Percentiles rank a stretch among this genome's conserved stretches.
These are phyloP conservation scores for Numenius phaeopus DNA, from an alignment of 2,797 vertebrate genomes.

Conservation along the genomic window DNA sequence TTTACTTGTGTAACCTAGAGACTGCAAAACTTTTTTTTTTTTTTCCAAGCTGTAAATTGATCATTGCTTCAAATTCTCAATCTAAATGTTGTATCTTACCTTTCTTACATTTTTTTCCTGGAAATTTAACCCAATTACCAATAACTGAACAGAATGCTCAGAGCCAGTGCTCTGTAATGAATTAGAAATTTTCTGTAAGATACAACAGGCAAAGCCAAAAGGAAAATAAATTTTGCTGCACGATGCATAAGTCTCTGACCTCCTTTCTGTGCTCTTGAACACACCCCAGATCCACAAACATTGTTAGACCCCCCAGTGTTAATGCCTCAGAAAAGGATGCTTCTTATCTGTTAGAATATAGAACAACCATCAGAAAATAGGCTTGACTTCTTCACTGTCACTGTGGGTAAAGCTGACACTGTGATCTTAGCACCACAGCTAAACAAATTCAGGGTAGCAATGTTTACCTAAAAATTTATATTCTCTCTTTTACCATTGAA, in stretches of 20 bases:
- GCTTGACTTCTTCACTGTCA: not conserved
- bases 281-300: not conserved
- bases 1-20: not conserved
- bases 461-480: slow-evolving; percentile 73
- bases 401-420: not conserved
- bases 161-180: not conserved
- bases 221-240: not conserved
- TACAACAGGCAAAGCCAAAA: not conserved
- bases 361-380: not conserved
- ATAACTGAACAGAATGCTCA: not conserved
- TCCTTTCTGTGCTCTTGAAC: not conserved
- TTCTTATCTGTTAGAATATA: not conserved
- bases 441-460: slow-evolving; percentile 59
- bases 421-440: slow-evolving; percentile 27
- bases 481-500: slow-evolving; percentile 68
- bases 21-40: not conserved
- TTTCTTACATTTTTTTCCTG: not conserved
- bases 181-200: not conserved
- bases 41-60: not conserved
- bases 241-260: not conserved
- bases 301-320: not conserved
- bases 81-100: not conserved
- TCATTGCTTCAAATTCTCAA: not conserved
- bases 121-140: not conserved
- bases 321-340: not conserved